phyloP scores from a whole-genome alignment of 2,113 vertebrate genomes.

The Peromyscus maniculatus region DNA sequence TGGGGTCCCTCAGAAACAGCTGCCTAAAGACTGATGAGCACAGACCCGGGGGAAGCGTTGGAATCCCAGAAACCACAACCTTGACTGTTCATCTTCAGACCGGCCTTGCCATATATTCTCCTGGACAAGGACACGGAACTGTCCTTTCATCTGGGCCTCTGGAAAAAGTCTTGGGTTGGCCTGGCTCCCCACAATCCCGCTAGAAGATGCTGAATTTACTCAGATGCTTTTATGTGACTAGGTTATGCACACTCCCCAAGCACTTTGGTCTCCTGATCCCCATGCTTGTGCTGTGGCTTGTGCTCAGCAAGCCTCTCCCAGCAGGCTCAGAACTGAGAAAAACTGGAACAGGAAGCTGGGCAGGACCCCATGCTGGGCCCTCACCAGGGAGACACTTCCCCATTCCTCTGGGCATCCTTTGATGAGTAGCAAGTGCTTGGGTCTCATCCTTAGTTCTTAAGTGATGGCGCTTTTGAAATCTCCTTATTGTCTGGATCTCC shows the following conservation, averaged over 20 bases:
- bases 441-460: slow-evolving; percentile 71
- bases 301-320: neutral
- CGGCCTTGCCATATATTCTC: neutral
- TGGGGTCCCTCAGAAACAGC: neutral
- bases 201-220: slow-evolving; percentile 53
- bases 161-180: neutral
- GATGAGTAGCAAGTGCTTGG: slow-evolving; percentile 53
- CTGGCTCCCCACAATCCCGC: neutral
- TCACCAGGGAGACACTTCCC: slow-evolving; percentile 66
- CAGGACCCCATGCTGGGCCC: slow-evolving; percentile 66
- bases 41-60: neutral
- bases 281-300: slow-evolving; percentile 43
- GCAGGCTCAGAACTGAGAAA: slow-evolving; percentile 43
- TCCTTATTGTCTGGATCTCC: neutral
- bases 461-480: slow-evolving; percentile 33
- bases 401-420: slow-evolving; percentile 68
- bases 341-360: slow-evolving; percentile 44
- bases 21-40: neutral
- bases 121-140: neutral
- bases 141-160: neutral
- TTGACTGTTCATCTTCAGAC: neutral
- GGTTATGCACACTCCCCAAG: neutral
- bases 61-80: neutral
- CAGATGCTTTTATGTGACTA: slow-evolving; percentile 24
- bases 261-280: slow-evolving; percentile 13